Evolutionary conservation across 1,140 invertebrate genomes (phyloP), one percentile per base, ranked within the genome.

Genomic region (Neotoxoptera formosana): DNA sequence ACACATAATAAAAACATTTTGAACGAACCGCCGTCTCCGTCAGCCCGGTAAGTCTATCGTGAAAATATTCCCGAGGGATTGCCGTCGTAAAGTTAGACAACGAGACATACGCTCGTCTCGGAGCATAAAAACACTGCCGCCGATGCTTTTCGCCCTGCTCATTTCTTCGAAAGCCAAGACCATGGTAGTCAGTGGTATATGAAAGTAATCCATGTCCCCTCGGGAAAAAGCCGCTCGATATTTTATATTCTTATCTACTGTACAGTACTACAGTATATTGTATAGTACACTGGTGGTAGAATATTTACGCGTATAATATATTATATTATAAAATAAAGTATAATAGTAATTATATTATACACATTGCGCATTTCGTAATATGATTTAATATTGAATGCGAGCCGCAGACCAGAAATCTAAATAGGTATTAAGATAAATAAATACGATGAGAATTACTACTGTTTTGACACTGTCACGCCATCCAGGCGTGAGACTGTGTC

Each of bases 1-100:
- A 89, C 48, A 89, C 48, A n/a, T 89, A 53, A 89, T 89, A 89
- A 89, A 89, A 89, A 89, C 87, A 89, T 89, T 89, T 89, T 51
- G 41, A 88, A 51, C 86, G 47, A 51, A 21, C 47, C 48, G 21
- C n/a, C 8, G 47, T 23, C 47, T 48, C 47, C 34, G n/a, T 47
- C 84, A 87, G 84, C 45, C 45, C 84, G 41, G 41, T 47, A 87
- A 47, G 84, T 87, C 84, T 87, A 87, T 87, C 84, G 84, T 30
- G 23, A 45, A n/a, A 89, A 89, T 89, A 89, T 89, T 53, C 87
- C 34, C n/a, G 21, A 23, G 87, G n/a, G 87, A 89, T 36, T 11
- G 47, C 87, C 87, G 87, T n/a, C 86, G 47, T 89, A 51, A 88
- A 88, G 48, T 89, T 48, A 53, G 21, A 89, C 87, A n/a, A 89